A percentile compares a stretch with the other conserved stretches of the same genome.
Evolutionary conservation across 2,888 invertebrate species (phyloP).

Genomic region (Tridacna crocea): DNA sequence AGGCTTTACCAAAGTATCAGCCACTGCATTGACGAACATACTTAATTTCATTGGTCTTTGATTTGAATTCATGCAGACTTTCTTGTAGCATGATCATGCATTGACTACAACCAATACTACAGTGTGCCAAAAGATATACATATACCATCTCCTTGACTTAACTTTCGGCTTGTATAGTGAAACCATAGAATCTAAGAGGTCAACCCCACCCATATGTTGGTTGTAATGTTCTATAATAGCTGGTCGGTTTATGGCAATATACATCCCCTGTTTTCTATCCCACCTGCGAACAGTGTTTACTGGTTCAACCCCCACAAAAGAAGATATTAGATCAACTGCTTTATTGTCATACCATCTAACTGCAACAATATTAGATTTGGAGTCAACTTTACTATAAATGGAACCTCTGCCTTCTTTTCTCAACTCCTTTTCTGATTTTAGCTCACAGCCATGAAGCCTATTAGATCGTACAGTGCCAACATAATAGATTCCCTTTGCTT

Average conservation of each 20-base stretch:
- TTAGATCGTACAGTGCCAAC: conserved; percentile 51
- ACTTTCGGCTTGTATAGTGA: not conserved
- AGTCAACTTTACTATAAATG: too few species aligned
- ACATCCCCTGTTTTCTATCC: too few species aligned
- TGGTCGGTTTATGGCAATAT: too few species aligned
- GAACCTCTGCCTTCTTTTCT: too few species aligned
- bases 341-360: too few species aligned
- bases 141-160: not conserved
- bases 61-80: not conserved
- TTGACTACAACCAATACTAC: not conserved
- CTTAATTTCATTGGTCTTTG: not conserved
- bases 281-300: too few species aligned
- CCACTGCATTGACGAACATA: not conserved
- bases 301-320: too few species aligned
- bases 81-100: not conserved
- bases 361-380: too few species aligned
- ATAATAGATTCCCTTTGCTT: conserved; percentile 33
- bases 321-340: too few species aligned
- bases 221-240: too few species aligned
- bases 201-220: not conserved
- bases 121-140: not conserved
- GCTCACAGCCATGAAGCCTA: conserved; percentile 37
- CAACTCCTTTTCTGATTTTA: conserved; percentile 59
- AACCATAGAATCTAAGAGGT: not conserved
- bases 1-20: not conserved